Percentiles rank a stretch among this genome's conserved stretches.
Evolutionary conservation across 2,113 vertebrate genomes (phyloP).

Genomic region (Nanorana parkeri): DNA sequence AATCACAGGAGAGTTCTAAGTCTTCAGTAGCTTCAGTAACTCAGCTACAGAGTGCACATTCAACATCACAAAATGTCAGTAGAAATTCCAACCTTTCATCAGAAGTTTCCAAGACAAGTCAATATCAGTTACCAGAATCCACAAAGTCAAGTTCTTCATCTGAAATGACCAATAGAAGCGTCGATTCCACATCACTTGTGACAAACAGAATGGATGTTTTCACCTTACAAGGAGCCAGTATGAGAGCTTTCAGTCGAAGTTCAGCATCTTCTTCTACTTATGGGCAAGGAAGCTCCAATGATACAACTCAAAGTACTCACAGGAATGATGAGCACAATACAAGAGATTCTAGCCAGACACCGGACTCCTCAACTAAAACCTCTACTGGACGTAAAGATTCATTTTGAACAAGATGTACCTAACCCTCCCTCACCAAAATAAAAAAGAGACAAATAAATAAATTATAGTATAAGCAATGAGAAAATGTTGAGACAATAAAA

Average conservation of each 20-base stretch:
- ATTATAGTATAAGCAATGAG: too few species aligned
- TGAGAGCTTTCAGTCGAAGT: neutral
- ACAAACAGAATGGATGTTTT: neutral
- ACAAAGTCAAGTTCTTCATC: neutral
- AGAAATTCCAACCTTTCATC: neutral
- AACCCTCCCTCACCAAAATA: too few species aligned
- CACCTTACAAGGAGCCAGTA: neutral
- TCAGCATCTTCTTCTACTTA: neutral
- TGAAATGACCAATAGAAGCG: neutral
- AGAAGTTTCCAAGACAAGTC: neutral
- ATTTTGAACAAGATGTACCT: neutral
- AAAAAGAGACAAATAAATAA: too few species aligned
- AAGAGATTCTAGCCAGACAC: neutral
- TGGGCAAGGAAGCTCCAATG: neutral
- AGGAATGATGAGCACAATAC: neutral
- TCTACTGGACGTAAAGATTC: too few species aligned
- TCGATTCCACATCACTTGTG: neutral
- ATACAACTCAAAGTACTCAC: neutral
- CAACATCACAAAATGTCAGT: neutral
- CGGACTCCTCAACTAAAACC: neutral
- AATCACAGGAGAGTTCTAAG: neutral
- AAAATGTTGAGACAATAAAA: too few species aligned
- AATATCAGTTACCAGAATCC: neutral
- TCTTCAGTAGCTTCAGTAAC: neutral
- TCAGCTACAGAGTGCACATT: neutral